A percentile compares a stretch with the other conserved stretches of the same genome.
These are phyloP conservation scores for Cheilosia urbana DNA, from an alignment of 2,888 invertebrate genomes.

Conservation along the genomic window DNA sequence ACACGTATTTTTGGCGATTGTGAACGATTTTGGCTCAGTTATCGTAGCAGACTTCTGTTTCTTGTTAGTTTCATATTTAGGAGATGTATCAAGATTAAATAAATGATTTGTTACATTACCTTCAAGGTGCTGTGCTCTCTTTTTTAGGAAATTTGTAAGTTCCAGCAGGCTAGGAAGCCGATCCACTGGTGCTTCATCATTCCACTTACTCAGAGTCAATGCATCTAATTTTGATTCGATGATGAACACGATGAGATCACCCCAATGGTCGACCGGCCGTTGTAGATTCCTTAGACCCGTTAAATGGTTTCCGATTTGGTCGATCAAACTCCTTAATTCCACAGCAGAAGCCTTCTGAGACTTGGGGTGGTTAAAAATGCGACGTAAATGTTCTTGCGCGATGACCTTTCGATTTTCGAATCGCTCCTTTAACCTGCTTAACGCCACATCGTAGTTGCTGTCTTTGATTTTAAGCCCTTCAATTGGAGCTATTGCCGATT, in stretches of 20 bases:
- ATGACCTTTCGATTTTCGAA: constrained; percentile 29
- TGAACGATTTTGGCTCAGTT: background rate
- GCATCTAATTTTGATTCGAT: constrained; percentile 2
- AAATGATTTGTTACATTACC: too few relatives aligned
- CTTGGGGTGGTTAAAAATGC: too few relatives aligned
- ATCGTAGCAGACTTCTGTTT: too few relatives aligned
- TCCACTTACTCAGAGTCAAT: background rate
- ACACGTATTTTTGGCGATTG: background rate
- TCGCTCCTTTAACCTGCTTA: constrained; percentile 10
- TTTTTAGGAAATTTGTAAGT: background rate
- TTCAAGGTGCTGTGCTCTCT: background rate
- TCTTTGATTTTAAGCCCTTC: constrained; percentile 6
- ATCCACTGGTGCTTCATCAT: background rate
- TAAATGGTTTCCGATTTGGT: too few relatives aligned
- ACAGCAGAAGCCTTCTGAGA: too few relatives aligned
- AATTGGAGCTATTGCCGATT: constrained; percentile 18
- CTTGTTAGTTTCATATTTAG: too few relatives aligned
- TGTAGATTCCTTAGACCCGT: too few relatives aligned
- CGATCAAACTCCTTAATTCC: too few relatives aligned
- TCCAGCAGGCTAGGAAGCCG: background rate
- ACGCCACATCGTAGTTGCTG: constrained; percentile 25
- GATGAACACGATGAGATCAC: background rate
- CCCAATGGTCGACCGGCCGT: too few relatives aligned
- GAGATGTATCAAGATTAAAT: too few relatives aligned
- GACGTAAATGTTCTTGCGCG: too few relatives aligned